Base-by-base conservation (phyloP, 2,797 vertebrate species). In the Sorex maritimensis region DNA sequence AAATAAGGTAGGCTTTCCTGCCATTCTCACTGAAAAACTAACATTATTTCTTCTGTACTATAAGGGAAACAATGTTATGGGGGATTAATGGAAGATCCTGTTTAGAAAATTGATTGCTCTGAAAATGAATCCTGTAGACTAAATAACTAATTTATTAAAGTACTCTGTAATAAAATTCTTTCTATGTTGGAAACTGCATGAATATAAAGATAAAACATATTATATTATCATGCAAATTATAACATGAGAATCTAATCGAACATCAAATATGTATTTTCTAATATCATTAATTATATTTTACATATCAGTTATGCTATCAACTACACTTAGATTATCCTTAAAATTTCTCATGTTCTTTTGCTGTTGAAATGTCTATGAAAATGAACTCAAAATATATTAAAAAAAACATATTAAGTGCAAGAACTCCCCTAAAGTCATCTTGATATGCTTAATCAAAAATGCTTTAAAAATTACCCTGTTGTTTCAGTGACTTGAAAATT, bases 401-500 rank as follows among this genome's bases (percentile, higher is more conserved):
- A 61, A 86, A 49, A 92, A 83, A 73, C 19, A 94, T 73, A 81
- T 80, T 85, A 91, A 87, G n/a, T 81, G 0, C 2, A 95, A 90
- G 65, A 90, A n/a, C 55, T 88, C 78, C 19, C 44, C 34, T 41
- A 81, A 92, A 87, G 13, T 78, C 19, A 34, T 86, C 89, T 93
- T 93, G 58, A 91, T 93, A 49, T 44, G 11, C 23, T 10, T 71
- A 91, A 79, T 84, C 44, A 94, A 88, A 95, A 89, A 81, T 86
- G 61, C 55, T 93, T 82, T 82, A 68, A 82, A 80, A 86, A 94
- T 93, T 86, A 19, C 52, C 49, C 68, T 93, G 74, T 72, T 95
- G 73, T 92, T 61, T 46, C 90, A 68, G 91, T 73, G 69, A 91
- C 67, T 93, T 94, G 58, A 95, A 96, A 95, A 90, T 86, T 90